phyloP scores from a whole-genome alignment of 2,888 invertebrate species.

The Drosophila acutilabella region DNA sequence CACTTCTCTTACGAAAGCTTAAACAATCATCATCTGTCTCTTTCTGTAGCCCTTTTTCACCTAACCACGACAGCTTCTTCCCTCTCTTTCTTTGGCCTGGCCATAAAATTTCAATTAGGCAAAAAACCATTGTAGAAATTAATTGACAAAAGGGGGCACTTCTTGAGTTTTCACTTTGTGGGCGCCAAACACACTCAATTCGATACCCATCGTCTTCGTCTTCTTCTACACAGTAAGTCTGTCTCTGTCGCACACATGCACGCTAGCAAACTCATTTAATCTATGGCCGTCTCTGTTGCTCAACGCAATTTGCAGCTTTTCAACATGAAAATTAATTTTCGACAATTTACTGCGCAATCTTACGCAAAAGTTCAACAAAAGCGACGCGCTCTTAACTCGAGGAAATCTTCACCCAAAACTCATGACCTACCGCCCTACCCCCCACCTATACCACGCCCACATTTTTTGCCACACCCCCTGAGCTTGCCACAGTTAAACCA shows the following conservation, averaged over 20 bases:
- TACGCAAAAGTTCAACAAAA: constrained; percentile 81
- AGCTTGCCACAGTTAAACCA: constrained; percentile 58
- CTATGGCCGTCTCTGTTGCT: constrained; percentile 44
- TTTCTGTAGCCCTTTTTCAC: neutral
- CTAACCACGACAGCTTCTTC: neutral
- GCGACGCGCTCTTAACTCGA: constrained; percentile 52
- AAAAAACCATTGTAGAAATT: constrained; percentile 81
- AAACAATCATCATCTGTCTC: neutral
- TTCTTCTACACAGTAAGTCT: constrained; percentile 9
- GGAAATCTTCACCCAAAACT: constrained; percentile 1
- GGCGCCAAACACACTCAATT: constrained; percentile 23
- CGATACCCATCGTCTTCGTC: constrained; percentile 6
- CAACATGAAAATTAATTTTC: constrained; percentile 83
- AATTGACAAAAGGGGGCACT: constrained; percentile 78
- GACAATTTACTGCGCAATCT: constrained; percentile 83
- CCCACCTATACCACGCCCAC: neutral
- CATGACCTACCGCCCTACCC: neutral
- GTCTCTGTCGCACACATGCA: neutral
- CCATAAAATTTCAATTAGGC: constrained; percentile 83
- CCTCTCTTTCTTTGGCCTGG: neutral
- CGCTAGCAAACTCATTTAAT: neutral
- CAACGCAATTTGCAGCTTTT: constrained; percentile 77
- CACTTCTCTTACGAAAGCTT: neutral
- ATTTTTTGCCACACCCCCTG: neutral
- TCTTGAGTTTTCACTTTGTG: constrained; percentile 52